Conservation (phyloP, 1,140 invertebrate species). For the Drosophila azteca region DNA sequence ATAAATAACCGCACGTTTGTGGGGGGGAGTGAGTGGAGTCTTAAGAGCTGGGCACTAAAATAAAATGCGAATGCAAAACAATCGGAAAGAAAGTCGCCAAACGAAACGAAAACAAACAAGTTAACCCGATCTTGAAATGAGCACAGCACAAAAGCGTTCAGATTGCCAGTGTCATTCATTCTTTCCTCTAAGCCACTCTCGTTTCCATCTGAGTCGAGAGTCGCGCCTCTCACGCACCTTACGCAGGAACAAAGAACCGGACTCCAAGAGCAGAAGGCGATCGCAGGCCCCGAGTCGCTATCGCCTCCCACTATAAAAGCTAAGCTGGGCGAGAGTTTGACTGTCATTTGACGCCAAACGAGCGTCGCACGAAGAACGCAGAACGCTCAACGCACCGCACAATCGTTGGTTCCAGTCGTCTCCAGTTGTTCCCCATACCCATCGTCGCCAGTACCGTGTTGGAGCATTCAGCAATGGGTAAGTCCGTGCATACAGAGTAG, state of each 20-base stretch:
- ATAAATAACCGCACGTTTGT: slow-evolving; percentile 56
- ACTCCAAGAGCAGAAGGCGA: slow-evolving; percentile 42
- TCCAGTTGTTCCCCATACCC: background rate
- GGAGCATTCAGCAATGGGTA: slow-evolving; percentile 72
- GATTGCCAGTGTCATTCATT: slow-evolving; percentile 4
- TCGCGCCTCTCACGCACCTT: slow-evolving; percentile 70
- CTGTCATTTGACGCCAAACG: slow-evolving; percentile 79
- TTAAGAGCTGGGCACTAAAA: slow-evolving; percentile 18
- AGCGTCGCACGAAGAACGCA: slow-evolving; percentile 48
- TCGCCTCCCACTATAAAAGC: slow-evolving; percentile 72
- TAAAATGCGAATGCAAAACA: slow-evolving; percentile 51
- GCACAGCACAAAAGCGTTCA: slow-evolving; percentile 52
- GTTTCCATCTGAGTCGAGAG: background rate
- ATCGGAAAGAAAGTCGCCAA: slow-evolving; percentile 72
- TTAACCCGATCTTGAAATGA: slow-evolving; percentile 69
- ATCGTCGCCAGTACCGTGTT: slow-evolving; percentile 10
- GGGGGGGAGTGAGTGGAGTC: background rate
- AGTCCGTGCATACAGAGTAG: slow-evolving; percentile 70
- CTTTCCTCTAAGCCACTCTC: background rate
- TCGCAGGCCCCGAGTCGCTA: background rate
- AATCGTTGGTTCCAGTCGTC: slow-evolving; percentile 24
- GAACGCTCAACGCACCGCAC: slow-evolving; percentile 20
- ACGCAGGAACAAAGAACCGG: slow-evolving; percentile 81
- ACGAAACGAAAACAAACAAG: slow-evolving; percentile 17
- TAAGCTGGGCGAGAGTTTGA: slow-evolving; percentile 38